These are phyloP conservation scores for Crotalus adamanteus DNA, from an alignment of 2,797 vertebrate genomes.

Conservation along the genomic window DNA sequence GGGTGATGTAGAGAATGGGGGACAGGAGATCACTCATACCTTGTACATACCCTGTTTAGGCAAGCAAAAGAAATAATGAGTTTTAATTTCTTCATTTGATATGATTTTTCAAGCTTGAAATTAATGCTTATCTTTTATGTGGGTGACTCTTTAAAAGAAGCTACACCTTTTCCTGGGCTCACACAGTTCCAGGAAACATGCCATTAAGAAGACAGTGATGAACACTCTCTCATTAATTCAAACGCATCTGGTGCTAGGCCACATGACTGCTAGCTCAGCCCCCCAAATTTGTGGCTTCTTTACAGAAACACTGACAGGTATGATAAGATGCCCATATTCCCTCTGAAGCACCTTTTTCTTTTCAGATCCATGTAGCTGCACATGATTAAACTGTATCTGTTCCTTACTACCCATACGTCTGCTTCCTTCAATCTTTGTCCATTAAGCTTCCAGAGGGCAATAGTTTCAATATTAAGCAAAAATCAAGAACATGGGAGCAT, in stretches of 20 bases:
- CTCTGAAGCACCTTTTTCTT: neutral
- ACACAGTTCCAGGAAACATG: neutral
- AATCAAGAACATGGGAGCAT: neutral
- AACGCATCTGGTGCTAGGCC: neutral
- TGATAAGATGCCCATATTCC: neutral
- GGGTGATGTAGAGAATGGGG: slow-evolving; percentile 85
- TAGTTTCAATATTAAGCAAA: neutral
- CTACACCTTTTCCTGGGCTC: neutral
- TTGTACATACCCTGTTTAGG: slow-evolving; percentile 84
- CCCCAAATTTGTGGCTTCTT: neutral
- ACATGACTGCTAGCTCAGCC: neutral
- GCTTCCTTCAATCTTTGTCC: neutral
- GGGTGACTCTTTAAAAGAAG: neutral
- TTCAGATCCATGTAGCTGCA: neutral
- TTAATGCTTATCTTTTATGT: neutral
- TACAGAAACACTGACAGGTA: neutral
- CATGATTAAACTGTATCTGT: neutral
- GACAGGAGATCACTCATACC: slow-evolving; percentile 92
- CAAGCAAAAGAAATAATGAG: neutral
- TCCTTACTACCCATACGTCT: no score
- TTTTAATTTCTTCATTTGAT: neutral
- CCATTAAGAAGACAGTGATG: neutral
- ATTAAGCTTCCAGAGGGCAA: neutral
- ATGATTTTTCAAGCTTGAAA: neutral
- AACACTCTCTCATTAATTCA: neutral